These are phyloP conservation scores for Myrmecobius fasciatus DNA, from an alignment of 2,113 vertebrate species.

Conservation along the genomic window DNA sequence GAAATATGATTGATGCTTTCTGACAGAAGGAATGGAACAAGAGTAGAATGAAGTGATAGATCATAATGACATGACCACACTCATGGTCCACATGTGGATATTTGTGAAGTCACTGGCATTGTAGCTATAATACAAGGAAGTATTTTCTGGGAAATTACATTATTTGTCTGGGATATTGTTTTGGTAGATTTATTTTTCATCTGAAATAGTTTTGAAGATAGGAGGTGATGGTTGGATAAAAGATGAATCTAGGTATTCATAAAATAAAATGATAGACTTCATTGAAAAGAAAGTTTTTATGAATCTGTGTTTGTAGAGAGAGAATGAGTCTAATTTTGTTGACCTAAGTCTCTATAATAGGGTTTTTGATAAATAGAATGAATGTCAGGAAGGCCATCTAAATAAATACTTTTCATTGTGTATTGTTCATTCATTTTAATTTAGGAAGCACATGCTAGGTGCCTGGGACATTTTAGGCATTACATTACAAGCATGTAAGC, in stretches of 20 bases:
- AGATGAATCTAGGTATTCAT: background rate
- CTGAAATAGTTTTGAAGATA: background rate
- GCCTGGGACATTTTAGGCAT: background rate
- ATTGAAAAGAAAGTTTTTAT: background rate
- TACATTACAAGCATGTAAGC: background rate
- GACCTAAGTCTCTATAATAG: background rate
- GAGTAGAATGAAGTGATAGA: too few relatives aligned
- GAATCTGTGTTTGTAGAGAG: background rate
- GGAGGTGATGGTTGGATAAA: background rate
- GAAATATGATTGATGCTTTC: background rate
- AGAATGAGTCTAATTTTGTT: background rate
- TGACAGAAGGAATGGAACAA: background rate
- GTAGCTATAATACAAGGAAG: background rate
- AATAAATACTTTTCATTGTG: background rate
- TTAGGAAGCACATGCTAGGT: background rate
- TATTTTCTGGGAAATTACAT: background rate
- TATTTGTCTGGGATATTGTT: background rate
- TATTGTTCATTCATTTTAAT: background rate
- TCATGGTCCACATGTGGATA: background rate
- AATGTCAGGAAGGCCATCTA: background rate
- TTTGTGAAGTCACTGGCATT: background rate
- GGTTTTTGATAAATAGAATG: background rate
- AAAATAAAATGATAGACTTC: background rate
- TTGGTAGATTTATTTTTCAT: background rate
- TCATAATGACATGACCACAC: background rate